These are phyloP conservation scores for Progne subis DNA, from an alignment of 2,113 vertebrate genomes.

Conservation along the genomic window DNA sequence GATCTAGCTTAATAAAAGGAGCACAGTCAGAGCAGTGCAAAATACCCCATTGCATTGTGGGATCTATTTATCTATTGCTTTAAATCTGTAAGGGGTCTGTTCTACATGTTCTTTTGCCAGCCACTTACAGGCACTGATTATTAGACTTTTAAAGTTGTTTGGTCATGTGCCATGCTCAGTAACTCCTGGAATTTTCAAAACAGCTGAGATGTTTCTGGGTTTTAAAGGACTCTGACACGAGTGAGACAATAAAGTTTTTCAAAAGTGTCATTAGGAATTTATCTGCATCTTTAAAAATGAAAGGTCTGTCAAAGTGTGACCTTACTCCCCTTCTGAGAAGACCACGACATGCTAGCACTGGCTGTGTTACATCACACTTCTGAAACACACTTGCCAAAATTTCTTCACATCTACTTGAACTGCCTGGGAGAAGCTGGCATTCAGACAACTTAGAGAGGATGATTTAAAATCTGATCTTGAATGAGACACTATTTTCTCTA, in stretches of 20 bases:
- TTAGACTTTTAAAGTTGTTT: background rate
- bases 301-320: background rate
- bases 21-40: background rate
- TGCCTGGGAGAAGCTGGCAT: background rate
- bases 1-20: background rate
- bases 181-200: background rate
- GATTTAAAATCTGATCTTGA: constrained; percentile 28
- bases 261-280: background rate
- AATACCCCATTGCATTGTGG: background rate
- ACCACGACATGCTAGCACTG: background rate
- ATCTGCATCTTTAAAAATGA: background rate
- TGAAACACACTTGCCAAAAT: background rate
- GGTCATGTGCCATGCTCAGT: background rate
- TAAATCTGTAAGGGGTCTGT: background rate
- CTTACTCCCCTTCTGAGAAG: background rate
- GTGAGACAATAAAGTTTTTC: background rate
- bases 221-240: background rate
- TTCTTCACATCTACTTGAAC: background rate
- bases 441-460: background rate
- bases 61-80: background rate
- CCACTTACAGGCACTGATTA: background rate
- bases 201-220: background rate
- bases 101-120: background rate
- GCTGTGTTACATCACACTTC: background rate
- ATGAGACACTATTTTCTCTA: background rate